Base-by-base conservation (phyloP, 2,888 invertebrate species). In the Axea sp. region DNA sequence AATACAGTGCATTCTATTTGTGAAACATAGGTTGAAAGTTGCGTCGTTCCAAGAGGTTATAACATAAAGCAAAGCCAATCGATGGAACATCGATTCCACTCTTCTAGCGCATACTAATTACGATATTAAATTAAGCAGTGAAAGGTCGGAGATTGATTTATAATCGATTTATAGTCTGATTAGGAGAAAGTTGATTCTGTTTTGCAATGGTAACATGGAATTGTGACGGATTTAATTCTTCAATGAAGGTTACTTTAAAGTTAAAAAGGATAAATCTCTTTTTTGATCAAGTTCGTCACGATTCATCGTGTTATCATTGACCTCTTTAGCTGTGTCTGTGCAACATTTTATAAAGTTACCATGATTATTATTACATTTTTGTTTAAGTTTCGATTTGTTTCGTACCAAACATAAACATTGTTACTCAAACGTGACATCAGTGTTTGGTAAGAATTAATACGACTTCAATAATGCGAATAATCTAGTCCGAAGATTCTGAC, bases 71-170 rank as follows among this genome's bases (percentile, higher is more conserved):
- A 75, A 77, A 75, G 79, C 77, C 67, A 77, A 81, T 68, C 15
- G 73, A 76, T 73, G 68, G 77, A 76, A 78, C 59, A 19, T 69
- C 35, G 49, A 14, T 74, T 77, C 79, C 74, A 68, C 51, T 79
- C 75, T 68, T 53, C 78, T 78, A 75, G 76, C 77, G 51, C 77
- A 78, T 75, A 64, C 47, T 77, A 79, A 80, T 81, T 76, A 79
- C 69, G 79, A 81, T 80, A 81, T 82, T 82, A 75, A 81, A 82
- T 80, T 82, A 80, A 83, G 78, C 78, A 81, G 80, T 83, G 78
- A 77, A 77, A 80, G 77, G 76, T 80, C 73, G 79, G 76, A 78
- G 78, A 75, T 76, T 81, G 80, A 82, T 82, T 82, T 81, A 77
- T 81, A 82, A 80, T 82, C 76, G 76, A 79, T 78, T 53, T 59